A percentile compares a stretch with the other conserved stretches of the same genome.
Conservation (phyloP, 2,888 invertebrate genomes). For the Oscheius sp. region DNA sequence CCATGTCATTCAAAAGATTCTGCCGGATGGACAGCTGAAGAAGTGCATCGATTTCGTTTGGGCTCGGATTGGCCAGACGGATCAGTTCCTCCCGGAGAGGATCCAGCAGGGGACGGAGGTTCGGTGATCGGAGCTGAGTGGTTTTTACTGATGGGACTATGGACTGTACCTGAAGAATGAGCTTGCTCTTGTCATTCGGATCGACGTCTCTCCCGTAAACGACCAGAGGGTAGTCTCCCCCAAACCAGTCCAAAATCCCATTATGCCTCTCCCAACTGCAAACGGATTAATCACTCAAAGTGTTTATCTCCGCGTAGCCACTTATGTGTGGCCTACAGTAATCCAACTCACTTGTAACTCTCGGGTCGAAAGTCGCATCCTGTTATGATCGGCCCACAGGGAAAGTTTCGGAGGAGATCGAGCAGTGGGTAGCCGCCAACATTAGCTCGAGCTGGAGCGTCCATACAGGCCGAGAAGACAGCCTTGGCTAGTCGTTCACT, state of each 20-base stretch:
- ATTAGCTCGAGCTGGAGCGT: slow-evolving; percentile 43
- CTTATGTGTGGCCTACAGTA: slow-evolving; percentile 15
- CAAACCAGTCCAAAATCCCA: slow-evolving; percentile 61
- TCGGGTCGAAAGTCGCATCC: slow-evolving; percentile 58
- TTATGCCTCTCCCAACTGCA: slow-evolving; percentile 61
- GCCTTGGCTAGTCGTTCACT: slow-evolving; percentile 41
- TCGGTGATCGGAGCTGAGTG: slow-evolving; percentile 48
- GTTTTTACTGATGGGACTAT: not conserved
- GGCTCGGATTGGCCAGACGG: slow-evolving; percentile 43
- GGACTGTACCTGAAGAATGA: slow-evolving; percentile 48
- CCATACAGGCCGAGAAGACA: slow-evolving; percentile 50
- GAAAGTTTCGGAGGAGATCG: slow-evolving; percentile 53
- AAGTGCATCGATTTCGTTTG: slow-evolving; percentile 50
- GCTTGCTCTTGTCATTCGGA: slow-evolving; percentile 50
- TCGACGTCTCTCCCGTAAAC: slow-evolving; percentile 55
- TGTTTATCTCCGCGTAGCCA: slow-evolving; percentile 9
- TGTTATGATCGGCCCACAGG: slow-evolving; percentile 59
- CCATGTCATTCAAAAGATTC: slow-evolving; percentile 47
- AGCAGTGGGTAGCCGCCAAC: slow-evolving; percentile 52
- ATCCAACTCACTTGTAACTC: slow-evolving; percentile 47
- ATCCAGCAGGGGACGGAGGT: slow-evolving; percentile 40
- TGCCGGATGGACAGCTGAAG: slow-evolving; percentile 51
- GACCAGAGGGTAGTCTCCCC: slow-evolving; percentile 51
- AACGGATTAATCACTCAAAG: slow-evolving; percentile 9
- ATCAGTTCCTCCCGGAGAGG: slow-evolving; percentile 42